phyloP scores from a whole-genome alignment of 2,888 invertebrate species.

The Ditula angustiorana region DNA sequence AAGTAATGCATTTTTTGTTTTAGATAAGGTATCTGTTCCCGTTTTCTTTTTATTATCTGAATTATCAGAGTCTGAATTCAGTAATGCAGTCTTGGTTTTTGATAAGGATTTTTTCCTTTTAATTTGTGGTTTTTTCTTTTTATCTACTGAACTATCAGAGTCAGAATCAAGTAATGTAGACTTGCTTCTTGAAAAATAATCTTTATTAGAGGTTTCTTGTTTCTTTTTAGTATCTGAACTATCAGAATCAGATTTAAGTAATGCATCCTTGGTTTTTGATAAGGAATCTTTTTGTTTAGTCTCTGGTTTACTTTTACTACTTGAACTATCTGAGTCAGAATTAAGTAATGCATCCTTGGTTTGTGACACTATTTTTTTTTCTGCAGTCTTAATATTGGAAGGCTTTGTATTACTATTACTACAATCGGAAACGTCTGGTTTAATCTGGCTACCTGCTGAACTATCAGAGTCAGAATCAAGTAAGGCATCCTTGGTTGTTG shows the following conservation, averaged over 20 bases:
- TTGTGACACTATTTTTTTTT: too few species aligned
- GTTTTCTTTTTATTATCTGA: not conserved
- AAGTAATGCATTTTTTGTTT: not conserved
- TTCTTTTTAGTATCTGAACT: constrained; percentile 24
- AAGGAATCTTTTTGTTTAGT: too few species aligned
- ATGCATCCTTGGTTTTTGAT: constrained; percentile 36
- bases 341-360: too few species aligned
- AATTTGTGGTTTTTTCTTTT: not conserved
- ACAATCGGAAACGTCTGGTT: too few species aligned
- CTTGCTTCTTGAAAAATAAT: not conserved
- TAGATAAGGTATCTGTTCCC: not conserved
- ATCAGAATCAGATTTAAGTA: constrained; percentile 42
- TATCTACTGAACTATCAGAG: not conserved
- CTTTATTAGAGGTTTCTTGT: not conserved
- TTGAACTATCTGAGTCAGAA: too few species aligned
- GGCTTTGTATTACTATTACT: too few species aligned
- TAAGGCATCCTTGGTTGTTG: too few species aligned
- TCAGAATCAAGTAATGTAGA: not conserved
- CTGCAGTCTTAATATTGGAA: too few species aligned
- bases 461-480: too few species aligned
- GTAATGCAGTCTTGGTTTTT: not conserved
- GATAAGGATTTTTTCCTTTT: not conserved
- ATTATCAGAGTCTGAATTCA: not conserved
- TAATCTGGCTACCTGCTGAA: too few species aligned
- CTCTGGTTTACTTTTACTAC: too few species aligned